Conservation (phyloP, 1,140 invertebrate genomes). For the Babylonia areolata region DNA sequence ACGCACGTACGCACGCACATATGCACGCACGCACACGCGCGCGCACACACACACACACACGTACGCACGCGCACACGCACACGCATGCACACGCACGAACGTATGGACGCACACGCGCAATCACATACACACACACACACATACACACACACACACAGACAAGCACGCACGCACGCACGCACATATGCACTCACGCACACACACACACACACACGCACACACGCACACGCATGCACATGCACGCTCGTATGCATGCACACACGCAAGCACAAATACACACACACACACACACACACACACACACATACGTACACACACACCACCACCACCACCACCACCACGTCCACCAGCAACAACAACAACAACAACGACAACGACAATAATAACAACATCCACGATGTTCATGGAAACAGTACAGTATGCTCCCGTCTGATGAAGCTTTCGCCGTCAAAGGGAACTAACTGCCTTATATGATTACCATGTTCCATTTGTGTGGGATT, state of each 20-base stretch:
- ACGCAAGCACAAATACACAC: not conserved
- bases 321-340: no score
- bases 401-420: no score
- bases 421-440: no score
- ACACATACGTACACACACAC: not conserved
- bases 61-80: not conserved
- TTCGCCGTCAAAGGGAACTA: no score
- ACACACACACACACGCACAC: not conserved
- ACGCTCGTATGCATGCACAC: not conserved
- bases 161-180: not conserved
- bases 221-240: not conserved
- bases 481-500: no score
- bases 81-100: not conserved
- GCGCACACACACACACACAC: no score
- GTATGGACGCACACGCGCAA: not conserved
- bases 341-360: no score
- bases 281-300: conserved; percentile 11
- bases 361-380: no score
- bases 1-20: no score
- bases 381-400: no score
- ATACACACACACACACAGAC: not conserved
- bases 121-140: not conserved
- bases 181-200: not conserved
- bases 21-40: no score
- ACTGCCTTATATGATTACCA: no score